Percentiles rank a stretch among this genome's conserved stretches.
Conservation (phyloP, 2,888 invertebrate species). For the Tachina lurida region DNA sequence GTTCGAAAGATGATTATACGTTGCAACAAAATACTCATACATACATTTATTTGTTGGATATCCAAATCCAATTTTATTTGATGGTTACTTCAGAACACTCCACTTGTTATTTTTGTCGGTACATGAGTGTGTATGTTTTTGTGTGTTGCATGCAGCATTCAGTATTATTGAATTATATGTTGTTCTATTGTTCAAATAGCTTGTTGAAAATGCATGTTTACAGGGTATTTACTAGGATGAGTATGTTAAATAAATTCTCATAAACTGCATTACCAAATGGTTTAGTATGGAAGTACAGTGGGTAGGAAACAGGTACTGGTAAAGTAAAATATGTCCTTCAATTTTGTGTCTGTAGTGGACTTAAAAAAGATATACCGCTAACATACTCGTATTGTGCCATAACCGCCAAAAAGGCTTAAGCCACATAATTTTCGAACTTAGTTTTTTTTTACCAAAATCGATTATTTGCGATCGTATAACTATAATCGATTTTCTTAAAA, state of each 20-base stretch:
- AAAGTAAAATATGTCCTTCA: too few species aligned
- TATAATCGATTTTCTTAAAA: too few species aligned
- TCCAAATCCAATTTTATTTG: constrained; percentile 62
- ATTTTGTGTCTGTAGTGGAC: too few species aligned
- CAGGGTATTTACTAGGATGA: constrained; percentile 42
- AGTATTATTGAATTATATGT: constrained; percentile 61
- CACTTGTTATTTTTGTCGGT: constrained; percentile 48
- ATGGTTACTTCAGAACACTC: constrained; percentile 56
- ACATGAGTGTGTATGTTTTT: neutral
- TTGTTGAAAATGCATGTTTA: constrained; percentile 64
- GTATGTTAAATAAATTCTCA: constrained; percentile 14
- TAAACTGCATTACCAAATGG: constrained; percentile 44
- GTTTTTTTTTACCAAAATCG: too few species aligned
- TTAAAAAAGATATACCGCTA: too few species aligned
- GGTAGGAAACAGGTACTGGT: neutral
- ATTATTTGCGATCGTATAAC: too few species aligned
- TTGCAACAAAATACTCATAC: constrained; percentile 22
- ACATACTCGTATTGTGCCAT: too few species aligned
- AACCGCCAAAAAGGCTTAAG: too few species aligned
- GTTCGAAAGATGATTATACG: constrained; percentile 20
- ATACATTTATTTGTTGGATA: constrained; percentile 51
- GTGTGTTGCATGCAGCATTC: constrained; percentile 24
- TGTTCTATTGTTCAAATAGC: constrained; percentile 57
- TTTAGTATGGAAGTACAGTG: constrained; percentile 33
- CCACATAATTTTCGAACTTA: too few species aligned